Conservation (phyloP, 2,113 vertebrate genomes). For the Emydocephalus ijimae region DNA sequence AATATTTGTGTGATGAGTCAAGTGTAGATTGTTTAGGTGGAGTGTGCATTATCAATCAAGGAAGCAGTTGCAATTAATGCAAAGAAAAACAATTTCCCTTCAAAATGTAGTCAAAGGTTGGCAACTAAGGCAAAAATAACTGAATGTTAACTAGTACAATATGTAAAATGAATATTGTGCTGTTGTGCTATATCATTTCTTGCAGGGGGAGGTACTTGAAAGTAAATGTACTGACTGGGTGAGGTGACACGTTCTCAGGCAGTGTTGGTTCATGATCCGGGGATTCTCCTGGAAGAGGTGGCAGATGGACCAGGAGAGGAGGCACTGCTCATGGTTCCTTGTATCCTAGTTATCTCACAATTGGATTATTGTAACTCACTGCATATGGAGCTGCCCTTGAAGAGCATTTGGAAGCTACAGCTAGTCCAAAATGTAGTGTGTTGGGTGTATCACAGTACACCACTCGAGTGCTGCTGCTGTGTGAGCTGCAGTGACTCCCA, state of each 20-base stretch:
- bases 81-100: not conserved
- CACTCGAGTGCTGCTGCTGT: not conserved
- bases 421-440: not conserved
- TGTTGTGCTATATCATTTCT: not conserved
- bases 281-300: not conserved
- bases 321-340: not conserved
- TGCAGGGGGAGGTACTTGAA: not conserved
- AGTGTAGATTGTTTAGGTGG: not conserved
- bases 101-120: not conserved
- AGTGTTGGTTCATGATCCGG: not conserved
- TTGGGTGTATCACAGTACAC: not conserved
- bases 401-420: not conserved
- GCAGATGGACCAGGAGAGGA: not conserved
- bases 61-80: not conserved
- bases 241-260: not conserved
- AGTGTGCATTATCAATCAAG: not conserved
- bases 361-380: not conserved
- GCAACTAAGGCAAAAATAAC: not conserved
- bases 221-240: not conserved
- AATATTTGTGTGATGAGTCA: not conserved
- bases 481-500: not conserved
- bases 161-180: not conserved
- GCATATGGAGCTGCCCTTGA: not conserved
- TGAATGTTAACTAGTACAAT: not conserved
- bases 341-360: not conserved